Base-by-base conservation (phyloP, 2,888 invertebrate species). In the Brassicogethes aeneus region DNA sequence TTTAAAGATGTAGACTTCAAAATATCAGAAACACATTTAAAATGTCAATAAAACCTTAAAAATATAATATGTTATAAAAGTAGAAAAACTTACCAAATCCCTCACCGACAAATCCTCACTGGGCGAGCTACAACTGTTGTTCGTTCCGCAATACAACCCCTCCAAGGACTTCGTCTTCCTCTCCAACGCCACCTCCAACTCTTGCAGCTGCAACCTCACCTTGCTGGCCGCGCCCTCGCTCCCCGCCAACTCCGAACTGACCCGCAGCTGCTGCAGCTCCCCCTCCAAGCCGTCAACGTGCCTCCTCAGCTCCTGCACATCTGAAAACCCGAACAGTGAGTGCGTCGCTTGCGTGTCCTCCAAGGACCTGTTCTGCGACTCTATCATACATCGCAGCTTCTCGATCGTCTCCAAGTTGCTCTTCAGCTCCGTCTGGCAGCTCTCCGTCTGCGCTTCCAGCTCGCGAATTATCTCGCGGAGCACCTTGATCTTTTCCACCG, bases 81-180 rank as follows among this genome's bases (percentile, higher is more conserved):
- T 23, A 7, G 5, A 23, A 7, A 23, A 23, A 43, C 46, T 48
- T 47, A 65, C 64, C 53, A 76, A 72, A 45, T 78, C 77, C 39
- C 74, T 67, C 15, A 80, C 71, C 0, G 90, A 90, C 29, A 89
- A 80, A 61, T 90, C 90, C 68, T 90, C 90, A 46, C 85, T 86
- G 35, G 83, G 85, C 48, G 85, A 85, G 58, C 84, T 83, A 58
- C 82, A 73, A 52, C 80, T 75, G 34, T 80, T 71, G 32, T 77
- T 73, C 41, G 79, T 74, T 1, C 76, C 74, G 45, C 84, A 80
- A 63, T 86, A 84, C 5, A 81, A 62, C 0, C 78, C 74, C 69
- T 91, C 89, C 46, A 90, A 62, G 36, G 77, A 77, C 48, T 76
- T 78, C n/a, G 84, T 82, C 60, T 83, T 79, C 34, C 77, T 78